These are phyloP conservation scores for Cetonia aurata DNA, from an alignment of 2,888 invertebrate genomes.

Conservation along the genomic window DNA sequence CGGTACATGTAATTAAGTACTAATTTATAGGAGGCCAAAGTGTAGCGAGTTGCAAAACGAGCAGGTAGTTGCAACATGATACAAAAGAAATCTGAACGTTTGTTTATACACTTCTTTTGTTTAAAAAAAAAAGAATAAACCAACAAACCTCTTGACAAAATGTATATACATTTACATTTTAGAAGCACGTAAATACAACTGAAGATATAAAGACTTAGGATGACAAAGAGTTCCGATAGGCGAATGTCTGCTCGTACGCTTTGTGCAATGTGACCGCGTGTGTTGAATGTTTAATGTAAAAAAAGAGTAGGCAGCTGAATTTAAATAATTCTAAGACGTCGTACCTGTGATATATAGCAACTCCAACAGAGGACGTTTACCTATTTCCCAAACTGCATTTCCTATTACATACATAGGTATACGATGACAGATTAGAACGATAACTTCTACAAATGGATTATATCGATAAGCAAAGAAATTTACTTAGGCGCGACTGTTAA, in stretches of 20 bases:
- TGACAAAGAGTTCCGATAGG: conserved; percentile 20
- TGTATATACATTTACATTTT: conserved; percentile 11
- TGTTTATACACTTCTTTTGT: conserved; percentile 1
- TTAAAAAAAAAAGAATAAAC: neutral
- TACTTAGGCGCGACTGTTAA: conserved; percentile 13
- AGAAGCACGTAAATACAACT: conserved; percentile 13
- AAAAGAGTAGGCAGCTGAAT: conserved; percentile 18
- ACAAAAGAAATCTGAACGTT: conserved; percentile 12
- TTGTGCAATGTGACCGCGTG: conserved; percentile 32
- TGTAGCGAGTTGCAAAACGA: too few species aligned
- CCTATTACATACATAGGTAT: neutral
- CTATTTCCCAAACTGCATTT: conserved; percentile 9
- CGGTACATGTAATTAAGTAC: too few species aligned
- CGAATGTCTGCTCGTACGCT: conserved; percentile 39
- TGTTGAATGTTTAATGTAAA: conserved; percentile 21
- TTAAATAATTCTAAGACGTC: conserved; percentile 25
- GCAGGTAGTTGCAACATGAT: conserved; percentile 2
- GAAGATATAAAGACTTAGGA: conserved; percentile 3
- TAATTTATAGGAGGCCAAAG: too few species aligned
- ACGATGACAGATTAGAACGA: conserved; percentile 28
- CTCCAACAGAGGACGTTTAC: conserved; percentile 14
- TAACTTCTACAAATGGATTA: conserved; percentile 16
- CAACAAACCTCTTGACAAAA: conserved; percentile 7
- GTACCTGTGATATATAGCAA: conserved; percentile 27
- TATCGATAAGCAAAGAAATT: conserved; percentile 14